Evolutionary conservation across 2,888 invertebrate species (phyloP).

Genomic region (Flexamia atlantica): DNA sequence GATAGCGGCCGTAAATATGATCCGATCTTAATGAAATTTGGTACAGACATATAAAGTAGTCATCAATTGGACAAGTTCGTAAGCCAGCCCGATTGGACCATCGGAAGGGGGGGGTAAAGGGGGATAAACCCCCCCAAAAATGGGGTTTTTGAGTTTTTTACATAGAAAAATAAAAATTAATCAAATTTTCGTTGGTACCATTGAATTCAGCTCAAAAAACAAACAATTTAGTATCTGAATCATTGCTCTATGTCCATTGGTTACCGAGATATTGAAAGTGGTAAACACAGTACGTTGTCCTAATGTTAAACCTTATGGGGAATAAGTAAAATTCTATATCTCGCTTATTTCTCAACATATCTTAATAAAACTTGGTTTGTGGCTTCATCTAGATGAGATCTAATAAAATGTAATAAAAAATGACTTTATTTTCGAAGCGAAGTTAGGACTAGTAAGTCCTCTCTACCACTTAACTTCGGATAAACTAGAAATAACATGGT

Average conservation of each 20-base stretch:
- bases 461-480: no score
- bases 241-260: not conserved
- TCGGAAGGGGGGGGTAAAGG: not conserved
- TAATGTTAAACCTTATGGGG: constrained; percentile 1
- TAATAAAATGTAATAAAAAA: no score
- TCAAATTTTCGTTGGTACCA: not conserved
- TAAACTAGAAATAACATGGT: no score
- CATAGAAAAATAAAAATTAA: not conserved
- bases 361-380: not conserved
- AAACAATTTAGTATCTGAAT: not conserved
- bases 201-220: not conserved
- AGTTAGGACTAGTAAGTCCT: no score
- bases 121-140: not conserved
- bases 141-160: not conserved
- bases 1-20: not conserved
- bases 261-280: not conserved
- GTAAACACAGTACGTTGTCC: no score
- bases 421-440: no score
- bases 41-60: not conserved
- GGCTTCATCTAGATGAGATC: not conserved
- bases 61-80: not conserved
- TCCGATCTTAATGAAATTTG: not conserved
- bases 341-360: not conserved
- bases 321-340: no score
- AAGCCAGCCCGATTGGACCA: not conserved